Evolutionary conservation across 2,888 invertebrate genomes (phyloP).

Genomic region (Pasiphila rectangulata): DNA sequence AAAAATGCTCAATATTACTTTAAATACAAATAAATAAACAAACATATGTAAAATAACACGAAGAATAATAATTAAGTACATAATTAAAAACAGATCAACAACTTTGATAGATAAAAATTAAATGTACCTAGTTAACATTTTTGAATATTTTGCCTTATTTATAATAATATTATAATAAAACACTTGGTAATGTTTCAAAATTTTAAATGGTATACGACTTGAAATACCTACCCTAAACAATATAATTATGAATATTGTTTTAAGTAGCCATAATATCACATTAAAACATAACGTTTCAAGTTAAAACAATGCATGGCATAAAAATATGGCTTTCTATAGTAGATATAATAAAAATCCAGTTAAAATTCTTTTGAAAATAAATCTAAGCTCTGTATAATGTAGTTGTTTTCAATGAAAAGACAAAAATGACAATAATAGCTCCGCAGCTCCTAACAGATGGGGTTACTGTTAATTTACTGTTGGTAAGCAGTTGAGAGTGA

Average conservation of each 20-base stretch:
- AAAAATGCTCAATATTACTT: conserved; percentile 13
- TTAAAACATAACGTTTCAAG: conserved; percentile 7
- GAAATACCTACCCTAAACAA: too few relatives aligned
- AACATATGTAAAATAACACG: conserved; percentile 11
- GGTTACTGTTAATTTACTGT: too few relatives aligned
- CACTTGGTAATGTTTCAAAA: too few relatives aligned
- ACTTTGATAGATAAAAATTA: conserved; percentile 11
- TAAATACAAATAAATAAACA: conserved; percentile 11
- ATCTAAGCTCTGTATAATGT: too few relatives aligned
- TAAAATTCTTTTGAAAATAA: too few relatives aligned
- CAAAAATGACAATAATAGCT: too few relatives aligned
- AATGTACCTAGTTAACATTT: conserved; percentile 17
- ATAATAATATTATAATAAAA: too few relatives aligned
- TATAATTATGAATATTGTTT: conserved; percentile 4
- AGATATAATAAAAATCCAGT: not conserved
- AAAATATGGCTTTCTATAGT: not conserved
- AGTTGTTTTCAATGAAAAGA: too few relatives aligned
- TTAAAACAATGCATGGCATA: not conserved
- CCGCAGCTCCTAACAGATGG: too few relatives aligned
- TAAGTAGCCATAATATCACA: conserved; percentile 13
- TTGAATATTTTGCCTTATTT: conserved; percentile 36
- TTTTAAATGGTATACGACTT: too few relatives aligned
- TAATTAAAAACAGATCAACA: conserved; percentile 28
- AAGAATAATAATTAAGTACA: conserved; percentile 27
- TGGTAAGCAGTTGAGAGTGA: too few relatives aligned